A percentile compares a stretch with the other conserved stretches of the same genome.
Evolutionary conservation across 2,888 invertebrate species (phyloP).

Genomic region (Empis stercorea): DNA sequence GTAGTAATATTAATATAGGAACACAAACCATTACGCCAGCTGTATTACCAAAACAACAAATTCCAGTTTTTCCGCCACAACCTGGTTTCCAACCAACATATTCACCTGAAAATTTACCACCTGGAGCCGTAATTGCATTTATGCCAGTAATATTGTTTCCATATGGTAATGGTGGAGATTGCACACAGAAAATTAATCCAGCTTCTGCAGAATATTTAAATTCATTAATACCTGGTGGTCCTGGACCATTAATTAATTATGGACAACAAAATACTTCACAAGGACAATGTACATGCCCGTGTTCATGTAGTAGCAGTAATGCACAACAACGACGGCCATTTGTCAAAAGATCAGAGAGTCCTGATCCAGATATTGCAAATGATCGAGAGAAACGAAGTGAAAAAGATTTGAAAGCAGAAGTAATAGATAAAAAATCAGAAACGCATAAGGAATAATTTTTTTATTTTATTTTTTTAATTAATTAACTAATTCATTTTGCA

Average conservation of each 20-base stretch:
- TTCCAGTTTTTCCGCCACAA: slow-evolving; percentile 30
- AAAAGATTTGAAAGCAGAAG: no score
- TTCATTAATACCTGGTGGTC: slow-evolving; percentile 20
- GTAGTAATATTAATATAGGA: background rate
- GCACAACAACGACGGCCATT: background rate
- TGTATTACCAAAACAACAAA: slow-evolving; percentile 27
- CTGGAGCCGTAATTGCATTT: slow-evolving; percentile 51
- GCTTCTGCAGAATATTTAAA: slow-evolving; percentile 20
- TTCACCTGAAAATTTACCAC: slow-evolving; percentile 37
- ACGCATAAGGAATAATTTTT: no score
- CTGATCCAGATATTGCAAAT: background rate
- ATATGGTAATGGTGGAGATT: slow-evolving; percentile 41
- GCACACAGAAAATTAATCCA: slow-evolving; percentile 29
- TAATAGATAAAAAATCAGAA: no score
- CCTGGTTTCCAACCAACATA: slow-evolving; percentile 29
- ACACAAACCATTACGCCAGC: slow-evolving; percentile 25
- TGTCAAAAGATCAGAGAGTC: slow-evolving; percentile 1
- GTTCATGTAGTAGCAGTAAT: slow-evolving; percentile 24
- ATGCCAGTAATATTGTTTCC: slow-evolving; percentile 60
- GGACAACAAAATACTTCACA: slow-evolving; percentile 11
- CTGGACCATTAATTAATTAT: slow-evolving; percentile 12
- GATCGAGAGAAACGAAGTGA: no score
- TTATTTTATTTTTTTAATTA: no score
- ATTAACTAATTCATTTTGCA: no score
- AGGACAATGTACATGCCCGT: slow-evolving; percentile 34